Evolutionary conservation across 2,113 vertebrate genomes (phyloP).

Genomic region (Ammodytes dubius): DNA sequence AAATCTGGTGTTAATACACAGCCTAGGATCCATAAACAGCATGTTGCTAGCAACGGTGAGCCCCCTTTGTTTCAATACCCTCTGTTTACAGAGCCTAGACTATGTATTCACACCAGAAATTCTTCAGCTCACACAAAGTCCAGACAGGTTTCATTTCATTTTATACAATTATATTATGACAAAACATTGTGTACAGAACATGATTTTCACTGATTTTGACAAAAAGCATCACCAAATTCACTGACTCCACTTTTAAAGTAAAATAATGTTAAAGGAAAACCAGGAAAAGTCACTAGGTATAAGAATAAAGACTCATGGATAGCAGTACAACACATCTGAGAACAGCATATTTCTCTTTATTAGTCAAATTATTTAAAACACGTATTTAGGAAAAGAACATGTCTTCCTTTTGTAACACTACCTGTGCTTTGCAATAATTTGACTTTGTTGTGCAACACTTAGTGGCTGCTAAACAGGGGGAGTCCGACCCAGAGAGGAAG

Average conservation of each 20-base stretch:
- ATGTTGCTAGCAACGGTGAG: too few species aligned
- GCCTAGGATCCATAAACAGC: too few species aligned
- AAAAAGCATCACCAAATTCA: too few species aligned
- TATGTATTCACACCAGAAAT: too few species aligned
- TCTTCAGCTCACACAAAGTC: too few species aligned
- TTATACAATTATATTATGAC: too few species aligned
- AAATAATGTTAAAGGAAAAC: not conserved
- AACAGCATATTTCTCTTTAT: not conserved
- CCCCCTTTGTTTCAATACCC: too few species aligned
- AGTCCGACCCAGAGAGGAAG: conserved; percentile 98
- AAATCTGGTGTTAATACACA: too few species aligned
- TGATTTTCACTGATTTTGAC: too few species aligned
- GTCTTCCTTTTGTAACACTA: not conserved
- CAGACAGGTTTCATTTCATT: too few species aligned
- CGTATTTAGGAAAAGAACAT: not conserved
- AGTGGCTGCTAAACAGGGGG: conserved; percentile 99
- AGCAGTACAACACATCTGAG: not conserved
- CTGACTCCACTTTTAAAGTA: not conserved
- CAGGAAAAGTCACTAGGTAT: not conserved
- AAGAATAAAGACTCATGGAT: not conserved
- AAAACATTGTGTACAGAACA: too few species aligned
- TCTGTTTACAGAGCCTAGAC: too few species aligned
- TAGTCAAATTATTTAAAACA: not conserved
- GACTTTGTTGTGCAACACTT: conserved; percentile 5
- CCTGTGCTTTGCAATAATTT: not conserved